Percentiles rank a stretch among this genome's conserved stretches.
These are phyloP conservation scores for Taeniopygia guttata DNA, from an alignment of 2,797 vertebrate species.

Conservation along the genomic window DNA sequence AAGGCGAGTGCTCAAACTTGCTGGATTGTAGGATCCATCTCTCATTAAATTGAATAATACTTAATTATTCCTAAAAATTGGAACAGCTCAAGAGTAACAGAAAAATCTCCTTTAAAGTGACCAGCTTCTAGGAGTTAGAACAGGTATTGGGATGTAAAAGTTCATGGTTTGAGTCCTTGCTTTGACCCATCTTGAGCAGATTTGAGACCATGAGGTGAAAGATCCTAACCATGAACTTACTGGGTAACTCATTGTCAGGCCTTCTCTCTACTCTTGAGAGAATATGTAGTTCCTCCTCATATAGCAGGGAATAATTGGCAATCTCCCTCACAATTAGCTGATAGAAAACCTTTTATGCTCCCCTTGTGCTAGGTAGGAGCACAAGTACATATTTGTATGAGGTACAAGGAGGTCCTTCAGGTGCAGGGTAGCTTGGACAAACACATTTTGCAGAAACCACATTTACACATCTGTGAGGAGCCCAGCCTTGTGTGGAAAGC, in stretches of 20 bases:
- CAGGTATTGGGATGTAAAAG: background rate
- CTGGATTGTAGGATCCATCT: background rate
- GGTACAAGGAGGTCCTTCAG: background rate
- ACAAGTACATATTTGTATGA: background rate
- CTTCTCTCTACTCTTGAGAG: background rate
- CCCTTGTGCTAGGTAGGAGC: background rate
- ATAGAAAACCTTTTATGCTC: background rate
- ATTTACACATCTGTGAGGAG: background rate
- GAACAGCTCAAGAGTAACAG: background rate
- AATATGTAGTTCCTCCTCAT: background rate
- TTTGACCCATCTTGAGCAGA: background rate
- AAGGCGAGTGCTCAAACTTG: background rate
- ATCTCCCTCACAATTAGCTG: background rate
- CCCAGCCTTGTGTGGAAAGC: background rate
- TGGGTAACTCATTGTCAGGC: background rate
- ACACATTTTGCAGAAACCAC: background rate
- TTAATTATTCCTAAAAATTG: slow-evolving; percentile 35
- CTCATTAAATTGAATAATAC: slow-evolving; percentile 7
- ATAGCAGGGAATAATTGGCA: background rate
- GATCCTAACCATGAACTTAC: background rate
- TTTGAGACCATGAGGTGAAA: background rate
- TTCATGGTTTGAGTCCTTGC: background rate
- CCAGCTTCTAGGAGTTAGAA: background rate
- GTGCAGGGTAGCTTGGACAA: background rate
- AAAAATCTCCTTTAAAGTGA: background rate